Conservation (phyloP, 1,140 invertebrate genomes). For the Drosophila repleta region DNA sequence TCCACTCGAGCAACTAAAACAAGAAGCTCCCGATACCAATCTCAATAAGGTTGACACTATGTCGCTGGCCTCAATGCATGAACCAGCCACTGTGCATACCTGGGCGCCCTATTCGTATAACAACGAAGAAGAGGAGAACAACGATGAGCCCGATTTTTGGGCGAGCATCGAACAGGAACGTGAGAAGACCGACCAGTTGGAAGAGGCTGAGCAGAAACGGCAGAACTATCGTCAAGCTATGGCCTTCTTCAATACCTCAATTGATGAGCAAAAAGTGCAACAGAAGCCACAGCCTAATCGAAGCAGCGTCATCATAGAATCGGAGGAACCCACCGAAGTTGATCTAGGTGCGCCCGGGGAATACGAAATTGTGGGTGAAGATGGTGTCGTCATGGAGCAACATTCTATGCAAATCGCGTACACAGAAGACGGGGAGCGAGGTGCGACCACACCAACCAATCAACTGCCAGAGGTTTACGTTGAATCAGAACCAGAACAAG, state of each 20-base stretch:
- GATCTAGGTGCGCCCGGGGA: slow-evolving; percentile 58
- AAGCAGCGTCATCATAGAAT: slow-evolving; percentile 47
- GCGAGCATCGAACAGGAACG: slow-evolving; percentile 68
- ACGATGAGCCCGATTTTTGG: slow-evolving; percentile 65
- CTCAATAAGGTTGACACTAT: slow-evolving; percentile 58
- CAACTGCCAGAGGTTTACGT: slow-evolving; percentile 65
- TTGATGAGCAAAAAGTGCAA: slow-evolving; percentile 69
- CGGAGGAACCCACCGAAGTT: slow-evolving; percentile 37
- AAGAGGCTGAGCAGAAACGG: slow-evolving; percentile 71
- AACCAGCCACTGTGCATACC: slow-evolving; percentile 64
- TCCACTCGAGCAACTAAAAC: neutral
- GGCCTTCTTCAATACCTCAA: slow-evolving; percentile 80
- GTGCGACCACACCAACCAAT: slow-evolving; percentile 59
- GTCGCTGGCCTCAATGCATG: slow-evolving; percentile 74
- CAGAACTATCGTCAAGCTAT: slow-evolving; percentile 78
- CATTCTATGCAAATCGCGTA: slow-evolving; percentile 9
- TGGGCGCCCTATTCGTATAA: slow-evolving; percentile 34
- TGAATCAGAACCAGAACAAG: slow-evolving; percentile 42
- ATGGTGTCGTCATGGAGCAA: slow-evolving; percentile 50
- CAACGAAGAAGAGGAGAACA: neutral
- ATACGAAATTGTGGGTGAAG: slow-evolving; percentile 58
- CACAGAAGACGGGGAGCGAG: slow-evolving; percentile 58
- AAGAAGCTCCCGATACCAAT: slow-evolving; percentile 29
- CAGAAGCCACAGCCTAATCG: slow-evolving; percentile 41
- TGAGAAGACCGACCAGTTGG: slow-evolving; percentile 40